A percentile compares a stretch with the other conserved stretches of the same genome.
These are phyloP conservation scores for Heloderma charlesbogerti DNA, from an alignment of 2,113 vertebrate genomes.

Conservation along the genomic window DNA sequence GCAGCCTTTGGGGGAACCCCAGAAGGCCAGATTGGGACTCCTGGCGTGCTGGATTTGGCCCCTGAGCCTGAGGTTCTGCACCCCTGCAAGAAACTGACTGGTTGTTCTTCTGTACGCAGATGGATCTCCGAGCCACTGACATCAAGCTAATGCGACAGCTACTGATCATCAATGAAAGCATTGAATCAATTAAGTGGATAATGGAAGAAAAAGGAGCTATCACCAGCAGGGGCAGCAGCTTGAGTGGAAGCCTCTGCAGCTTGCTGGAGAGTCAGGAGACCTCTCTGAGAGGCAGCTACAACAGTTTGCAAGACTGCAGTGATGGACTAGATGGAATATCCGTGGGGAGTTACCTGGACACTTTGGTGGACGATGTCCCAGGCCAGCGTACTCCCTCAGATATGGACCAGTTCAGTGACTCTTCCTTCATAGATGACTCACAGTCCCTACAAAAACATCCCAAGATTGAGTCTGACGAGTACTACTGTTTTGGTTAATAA, in stretches of 20 bases:
- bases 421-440: conserved; percentile 77
- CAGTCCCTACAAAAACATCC: conserved; percentile 80
- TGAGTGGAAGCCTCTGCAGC: conserved; percentile 92
- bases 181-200: conserved; percentile 96
- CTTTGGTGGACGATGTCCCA: conserved; percentile 88
- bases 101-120: conserved; percentile 70
- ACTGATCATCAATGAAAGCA: conserved; percentile 95
- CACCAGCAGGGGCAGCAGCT: conserved; percentile 90
- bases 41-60: too few species aligned
- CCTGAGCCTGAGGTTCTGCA: too few species aligned
- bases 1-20: too few species aligned
- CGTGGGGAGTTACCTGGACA: conserved; percentile 96
- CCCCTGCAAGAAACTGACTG: background rate
- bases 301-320: conserved; percentile 86
- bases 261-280: conserved; percentile 91
- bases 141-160: conserved; percentile 94
- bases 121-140: conserved; percentile 91
- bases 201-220: conserved; percentile 90
- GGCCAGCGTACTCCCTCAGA: conserved; percentile 87
- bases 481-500: conserved; percentile 92
- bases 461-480: conserved; percentile 89
- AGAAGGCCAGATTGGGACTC: too few species aligned
- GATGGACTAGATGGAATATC: conserved; percentile 93
- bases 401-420: conserved; percentile 85
- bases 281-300: conserved; percentile 87